These are phyloP conservation scores for Aphelenchoides besseyi DNA, from an alignment of 1,140 invertebrate species.

Conservation along the genomic window DNA sequence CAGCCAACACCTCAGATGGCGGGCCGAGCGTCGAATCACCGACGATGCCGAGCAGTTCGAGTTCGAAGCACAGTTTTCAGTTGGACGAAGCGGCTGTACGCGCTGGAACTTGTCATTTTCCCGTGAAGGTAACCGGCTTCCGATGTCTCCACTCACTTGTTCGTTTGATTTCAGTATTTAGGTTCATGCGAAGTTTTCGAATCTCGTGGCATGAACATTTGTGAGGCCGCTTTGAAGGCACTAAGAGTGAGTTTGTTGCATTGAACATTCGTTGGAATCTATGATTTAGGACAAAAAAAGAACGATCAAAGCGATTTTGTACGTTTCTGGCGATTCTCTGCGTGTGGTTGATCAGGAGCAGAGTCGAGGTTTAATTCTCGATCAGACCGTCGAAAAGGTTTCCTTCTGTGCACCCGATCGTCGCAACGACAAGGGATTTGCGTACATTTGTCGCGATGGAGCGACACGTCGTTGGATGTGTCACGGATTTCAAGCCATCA, in stretches of 20 bases:
- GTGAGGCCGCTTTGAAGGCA: constrained; percentile 92
- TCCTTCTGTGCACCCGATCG: constrained; percentile 98
- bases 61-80: constrained; percentile 93
- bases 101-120: constrained; percentile 89
- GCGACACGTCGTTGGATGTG: constrained; percentile 94
- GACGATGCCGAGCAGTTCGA: constrained; percentile 62
- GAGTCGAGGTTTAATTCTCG: constrained; percentile 90
- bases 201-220: constrained; percentile 97
- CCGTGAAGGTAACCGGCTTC: constrained; percentile 75
- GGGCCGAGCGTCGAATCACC: background rate
- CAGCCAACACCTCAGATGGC: constrained; percentile 12
- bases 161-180: constrained; percentile 74
- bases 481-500: constrained; percentile 91
- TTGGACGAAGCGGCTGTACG: constrained; percentile 92
- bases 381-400: constrained; percentile 99
- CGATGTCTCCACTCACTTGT: constrained; percentile 28
- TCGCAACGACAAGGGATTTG: constrained; percentile 95
- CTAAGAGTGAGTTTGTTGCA: too few relatives aligned
- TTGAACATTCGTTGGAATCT: constrained; percentile 36
- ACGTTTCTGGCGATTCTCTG: constrained; percentile 93
- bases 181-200: constrained; percentile 98
- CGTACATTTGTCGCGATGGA: constrained; percentile 82
- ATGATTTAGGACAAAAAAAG: constrained; percentile 74
- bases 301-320: constrained; percentile 82
- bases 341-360: constrained; percentile 97